Evolutionary conservation across 2,888 invertebrate species (phyloP), one percentile per base, ranked within the genome.

Genomic region (Tiliacea citrago): DNA sequence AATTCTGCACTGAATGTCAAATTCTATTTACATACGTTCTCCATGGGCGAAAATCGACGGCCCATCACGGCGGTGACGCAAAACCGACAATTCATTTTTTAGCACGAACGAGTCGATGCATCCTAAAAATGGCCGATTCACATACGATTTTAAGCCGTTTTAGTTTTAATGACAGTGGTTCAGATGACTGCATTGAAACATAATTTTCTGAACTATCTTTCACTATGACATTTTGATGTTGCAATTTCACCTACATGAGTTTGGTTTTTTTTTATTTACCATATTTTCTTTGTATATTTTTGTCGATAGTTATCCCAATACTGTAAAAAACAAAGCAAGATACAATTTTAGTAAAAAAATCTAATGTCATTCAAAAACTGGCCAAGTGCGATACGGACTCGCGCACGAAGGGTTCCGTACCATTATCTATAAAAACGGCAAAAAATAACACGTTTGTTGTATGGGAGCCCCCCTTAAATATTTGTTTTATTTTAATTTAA

Each of bases 51-150:
- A 42, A 68, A 65, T 69, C 55, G 60, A 13, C 35, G 18, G 24
- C n/a, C 51, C 24, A 65, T 51, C 45, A 57, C 47, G n/a, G n/a
- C 4, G 6, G 24, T 47, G 55, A 35, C 47, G 24, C 55, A 71
- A 73, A 68, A 53, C 55, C 35, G n/a, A 21, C 24, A 9, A 24
- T 49, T 42, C 0, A 29, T 69, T 73, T 73, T 74, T 74, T 68
- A 68, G 29, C 24, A 24, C 29, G 55, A 39, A 49, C 73, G 75
- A 73, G 73, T 61, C 42, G 18, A n/a, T 57, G 63, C 74, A 70
- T 65, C 12, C 47, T 16, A 73, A 74, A 68, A 72, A 60, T 6
- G 55, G 3, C n/a, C 63, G 9, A 77, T 57, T 57, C 24, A 68
- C 61, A 69, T 58, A 42, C 39, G 7, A 58, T 6, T 69, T 57